Evolutionary conservation across 2,113 vertebrate species (phyloP).

Genomic region (Actinemys pallida): DNA sequence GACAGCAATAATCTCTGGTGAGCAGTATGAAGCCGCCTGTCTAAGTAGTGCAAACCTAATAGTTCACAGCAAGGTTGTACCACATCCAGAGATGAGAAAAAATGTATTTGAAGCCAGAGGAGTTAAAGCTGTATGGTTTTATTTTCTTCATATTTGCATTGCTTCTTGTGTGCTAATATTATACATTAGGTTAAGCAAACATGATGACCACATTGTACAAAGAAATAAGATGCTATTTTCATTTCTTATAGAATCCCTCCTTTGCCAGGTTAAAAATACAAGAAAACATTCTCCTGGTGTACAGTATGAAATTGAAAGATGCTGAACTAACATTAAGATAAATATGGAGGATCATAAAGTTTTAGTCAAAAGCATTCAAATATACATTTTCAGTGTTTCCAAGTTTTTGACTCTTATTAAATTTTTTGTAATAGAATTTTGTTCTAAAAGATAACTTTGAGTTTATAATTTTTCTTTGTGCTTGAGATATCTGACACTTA

Average conservation of each 20-base stretch:
- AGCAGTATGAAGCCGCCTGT: slow-evolving; percentile 69
- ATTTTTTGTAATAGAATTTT: slow-evolving; percentile 13
- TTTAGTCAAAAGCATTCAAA: not conserved
- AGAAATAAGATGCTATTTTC: not conserved
- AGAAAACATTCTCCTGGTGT: not conserved
- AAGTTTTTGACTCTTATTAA: slow-evolving; percentile 28
- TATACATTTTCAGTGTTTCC: not conserved
- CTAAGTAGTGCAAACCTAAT: slow-evolving; percentile 63
- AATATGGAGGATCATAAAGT: not conserved
- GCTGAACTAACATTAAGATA: not conserved
- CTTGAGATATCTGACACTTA: slow-evolving; percentile 66
- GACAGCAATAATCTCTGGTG: slow-evolving; percentile 74
- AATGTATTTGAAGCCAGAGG: slow-evolving; percentile 43
- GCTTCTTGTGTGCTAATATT: slow-evolving; percentile 2
- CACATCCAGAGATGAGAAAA: slow-evolving; percentile 65
- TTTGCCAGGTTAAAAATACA: not conserved
- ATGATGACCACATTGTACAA: not conserved
- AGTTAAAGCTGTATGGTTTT: slow-evolving; percentile 48
- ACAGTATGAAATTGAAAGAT: not conserved
- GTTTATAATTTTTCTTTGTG: slow-evolving; percentile 64
- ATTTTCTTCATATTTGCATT: slow-evolving; percentile 28
- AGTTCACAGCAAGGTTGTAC: slow-evolving; percentile 70
- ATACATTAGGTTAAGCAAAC: slow-evolving; percentile 13
- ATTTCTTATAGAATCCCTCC: not conserved
- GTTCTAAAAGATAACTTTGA: slow-evolving; percentile 50